Base-by-base conservation (phyloP, 2,113 vertebrate genomes). In the Pteruthius melanotis region DNA sequence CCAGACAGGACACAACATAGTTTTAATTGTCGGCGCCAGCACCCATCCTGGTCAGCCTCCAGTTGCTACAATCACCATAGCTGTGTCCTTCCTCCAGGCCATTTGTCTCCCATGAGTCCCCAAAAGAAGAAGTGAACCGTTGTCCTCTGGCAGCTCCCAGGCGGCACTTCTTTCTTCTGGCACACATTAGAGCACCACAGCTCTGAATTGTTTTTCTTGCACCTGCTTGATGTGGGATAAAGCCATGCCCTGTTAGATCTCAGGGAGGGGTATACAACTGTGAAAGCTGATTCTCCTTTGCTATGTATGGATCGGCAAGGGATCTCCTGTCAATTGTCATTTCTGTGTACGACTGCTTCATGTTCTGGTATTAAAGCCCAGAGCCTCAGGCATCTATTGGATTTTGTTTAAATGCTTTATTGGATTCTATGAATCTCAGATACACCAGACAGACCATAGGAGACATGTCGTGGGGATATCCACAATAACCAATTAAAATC, bases 321-420 rank as follows among this genome's bases (percentile, higher is more conserved):
- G 83, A 63, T 59, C 44, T 37, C 40, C 53, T 85, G 81, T 91
- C 90, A 84, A 3, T 69, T 95, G 81, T 72, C 66, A 70, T 89
- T 87, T 82, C 78, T 94, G 0, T 37, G 53, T 61, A 45, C 0
- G 42, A 54, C 82, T 95, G 54, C 75, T 91, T 82, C 53, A 1
- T 84, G 72, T 75, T 89, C 80, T 91, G 93, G 82, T 86, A 91
- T 91, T 79, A 93, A 89, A 95, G 50, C 52, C 59, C 78, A 80
- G 63, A 59, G 92, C 94, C 71, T 78, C 64, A 50, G 82, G 87
- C 78, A 85, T 77, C 80, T 88, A 80, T 70, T 96, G 90, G 68
- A 93, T 96, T 96, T 96, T 95, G 76, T 92, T 95, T 92, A 83
- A 95, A 80, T 85, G 90, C 90, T 88, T 94, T 93, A 95, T 96